Evolutionary conservation across 2,797 vertebrate species (phyloP).

Genomic region (Vultur gryphus): DNA sequence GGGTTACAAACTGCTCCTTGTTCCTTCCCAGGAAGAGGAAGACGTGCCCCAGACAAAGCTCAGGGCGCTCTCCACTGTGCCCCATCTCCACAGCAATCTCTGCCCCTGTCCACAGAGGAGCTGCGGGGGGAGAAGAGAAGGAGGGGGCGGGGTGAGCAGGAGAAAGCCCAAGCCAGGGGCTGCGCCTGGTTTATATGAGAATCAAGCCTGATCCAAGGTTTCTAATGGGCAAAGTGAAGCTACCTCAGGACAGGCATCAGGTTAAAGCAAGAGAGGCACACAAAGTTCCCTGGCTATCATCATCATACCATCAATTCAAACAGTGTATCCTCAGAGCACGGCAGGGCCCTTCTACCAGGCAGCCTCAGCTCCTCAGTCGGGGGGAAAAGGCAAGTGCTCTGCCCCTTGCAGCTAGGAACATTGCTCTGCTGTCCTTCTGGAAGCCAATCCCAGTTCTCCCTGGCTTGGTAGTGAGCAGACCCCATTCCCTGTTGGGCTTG

Average conservation of each 20-base stretch:
- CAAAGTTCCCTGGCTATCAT: background rate
- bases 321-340: background rate
- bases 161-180: slow-evolving; percentile 6
- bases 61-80: background rate
- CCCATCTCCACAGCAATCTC: slow-evolving; percentile 38
- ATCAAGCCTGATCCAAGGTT: background rate
- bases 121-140: slow-evolving; percentile 30
- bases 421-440: background rate
- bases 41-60: slow-evolving; percentile 21
- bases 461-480: background rate
- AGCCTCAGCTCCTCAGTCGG: background rate
- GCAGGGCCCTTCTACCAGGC: background rate
- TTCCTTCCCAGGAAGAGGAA: background rate
- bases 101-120: slow-evolving; percentile 48
- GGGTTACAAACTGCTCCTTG: slow-evolving; percentile 31
- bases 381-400: background rate
- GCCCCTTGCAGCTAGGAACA: background rate
- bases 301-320: background rate
- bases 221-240: background rate
- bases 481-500: background rate
- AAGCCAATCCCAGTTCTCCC: background rate
- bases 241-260: background rate
- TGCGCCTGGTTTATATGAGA: background rate
- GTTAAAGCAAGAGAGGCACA: background rate
- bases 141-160: slow-evolving; percentile 12